Evolutionary conservation across 2,888 invertebrate genomes (phyloP).

Genomic region (Lithophane semibrunnea): DNA sequence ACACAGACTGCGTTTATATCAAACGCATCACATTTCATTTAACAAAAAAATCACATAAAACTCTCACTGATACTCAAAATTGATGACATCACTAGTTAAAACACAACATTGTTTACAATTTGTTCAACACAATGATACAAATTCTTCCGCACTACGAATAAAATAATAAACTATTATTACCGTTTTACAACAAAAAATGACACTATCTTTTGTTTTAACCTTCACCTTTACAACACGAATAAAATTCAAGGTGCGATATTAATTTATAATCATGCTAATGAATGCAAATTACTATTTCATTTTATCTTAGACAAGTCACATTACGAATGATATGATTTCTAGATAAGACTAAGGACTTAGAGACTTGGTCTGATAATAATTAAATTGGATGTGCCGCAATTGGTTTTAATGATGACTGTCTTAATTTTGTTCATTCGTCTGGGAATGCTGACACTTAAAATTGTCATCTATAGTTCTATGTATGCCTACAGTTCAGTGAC

Average conservation of each 20-base stretch:
- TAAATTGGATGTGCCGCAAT: slow-evolving; percentile 39
- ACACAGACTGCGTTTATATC: not conserved
- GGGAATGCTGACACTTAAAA: not conserved
- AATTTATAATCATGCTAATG: not conserved
- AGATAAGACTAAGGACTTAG: slow-evolving; percentile 35
- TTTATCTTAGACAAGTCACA: not conserved
- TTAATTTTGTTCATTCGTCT: slow-evolving; percentile 13
- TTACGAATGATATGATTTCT: slow-evolving; percentile 5
- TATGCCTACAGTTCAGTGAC: not conserved
- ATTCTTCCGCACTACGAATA: not conserved
- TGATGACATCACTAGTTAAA: no score
- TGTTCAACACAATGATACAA: not conserved
- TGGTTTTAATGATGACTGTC: slow-evolving; percentile 25
- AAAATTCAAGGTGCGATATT: not conserved
- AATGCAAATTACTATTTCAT: not conserved
- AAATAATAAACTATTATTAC: no score
- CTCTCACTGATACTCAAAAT: not conserved
- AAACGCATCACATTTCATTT: not conserved
- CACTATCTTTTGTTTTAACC: not conserved
- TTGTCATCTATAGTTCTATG: not conserved
- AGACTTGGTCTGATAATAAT: slow-evolving; percentile 24
- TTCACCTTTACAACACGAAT: not conserved
- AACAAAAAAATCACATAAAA: not conserved
- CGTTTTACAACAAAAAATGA: not conserved
- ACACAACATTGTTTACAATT: not conserved